Evolutionary conservation across 2,888 invertebrate genomes (phyloP).

Genomic region (Drosophila mimetica): DNA sequence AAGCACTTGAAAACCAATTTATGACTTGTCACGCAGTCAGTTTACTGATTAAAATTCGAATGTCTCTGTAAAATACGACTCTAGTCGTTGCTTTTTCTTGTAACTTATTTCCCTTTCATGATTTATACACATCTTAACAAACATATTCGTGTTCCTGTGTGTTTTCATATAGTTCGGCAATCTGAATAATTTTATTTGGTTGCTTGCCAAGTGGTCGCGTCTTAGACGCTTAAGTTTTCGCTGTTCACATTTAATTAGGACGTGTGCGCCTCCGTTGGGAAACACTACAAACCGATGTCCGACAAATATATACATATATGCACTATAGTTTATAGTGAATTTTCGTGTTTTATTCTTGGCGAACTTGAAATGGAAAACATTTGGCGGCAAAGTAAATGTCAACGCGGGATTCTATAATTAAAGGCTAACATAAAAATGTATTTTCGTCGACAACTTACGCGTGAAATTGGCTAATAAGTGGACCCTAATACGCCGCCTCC

Average conservation of each 20-base stretch:
- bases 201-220: conserved; percentile 65
- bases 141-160: conserved; percentile 22
- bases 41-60: background rate
- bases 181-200: conserved; percentile 69
- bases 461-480: conserved; percentile 60
- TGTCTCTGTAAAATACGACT: background rate
- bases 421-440: conserved; percentile 30
- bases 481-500: conserved; percentile 31
- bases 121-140: background rate
- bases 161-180: conserved; percentile 51
- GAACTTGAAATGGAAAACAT: conserved; percentile 47
- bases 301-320: conserved; percentile 28
- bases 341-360: conserved; percentile 37
- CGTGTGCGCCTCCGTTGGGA: conserved; percentile 25
- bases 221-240: conserved; percentile 47
- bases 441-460: conserved; percentile 60
- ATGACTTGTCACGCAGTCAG: no score
- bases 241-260: conserved; percentile 65
- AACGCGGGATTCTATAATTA: conserved; percentile 27
- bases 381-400: conserved; percentile 42
- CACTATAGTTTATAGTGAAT: conserved; percentile 34
- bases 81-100: background rate
- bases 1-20: background rate
- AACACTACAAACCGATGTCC: conserved; percentile 36
- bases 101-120: background rate